Evolutionary conservation across 92 coral and sea anemone species (phyloP).

Genomic region (Actinostola sp.): DNA sequence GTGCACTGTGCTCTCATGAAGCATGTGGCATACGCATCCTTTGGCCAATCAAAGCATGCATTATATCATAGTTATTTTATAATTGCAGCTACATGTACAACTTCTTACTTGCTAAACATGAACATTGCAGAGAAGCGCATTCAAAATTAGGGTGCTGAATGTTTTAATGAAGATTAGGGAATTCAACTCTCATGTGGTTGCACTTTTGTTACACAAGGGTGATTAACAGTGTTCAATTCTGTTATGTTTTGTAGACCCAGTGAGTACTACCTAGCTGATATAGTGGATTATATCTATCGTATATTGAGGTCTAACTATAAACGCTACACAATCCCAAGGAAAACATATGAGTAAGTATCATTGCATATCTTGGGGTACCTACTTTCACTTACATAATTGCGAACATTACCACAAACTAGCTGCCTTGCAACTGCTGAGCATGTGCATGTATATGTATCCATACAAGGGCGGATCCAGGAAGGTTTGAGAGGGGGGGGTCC

Average conservation of each 20-base stretch:
- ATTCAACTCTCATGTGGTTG: background rate
- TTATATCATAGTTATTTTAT: no score
- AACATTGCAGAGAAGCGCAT: no score
- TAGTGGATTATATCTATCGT: slow-evolving; percentile 88
- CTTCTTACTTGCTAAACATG: no score
- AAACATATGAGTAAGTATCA: slow-evolving; percentile 87
- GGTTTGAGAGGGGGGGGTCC: no score
- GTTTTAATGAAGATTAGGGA: background rate
- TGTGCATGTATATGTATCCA: no score
- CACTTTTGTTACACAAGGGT: background rate
- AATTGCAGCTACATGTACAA: no score
- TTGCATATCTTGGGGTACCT: background rate
- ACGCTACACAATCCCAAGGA: slow-evolving; percentile 83
- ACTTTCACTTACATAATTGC: background rate
- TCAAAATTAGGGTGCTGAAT: no score
- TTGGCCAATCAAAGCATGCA: no score
- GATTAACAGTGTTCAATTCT: background rate
- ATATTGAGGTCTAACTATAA: slow-evolving; percentile 78
- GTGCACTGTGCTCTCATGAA: no score
- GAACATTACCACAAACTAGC: background rate
- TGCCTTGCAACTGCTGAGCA: no score
- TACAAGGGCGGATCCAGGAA: no score
- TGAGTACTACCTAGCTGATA: slow-evolving; percentile 85
- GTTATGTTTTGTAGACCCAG: slow-evolving; percentile 66
- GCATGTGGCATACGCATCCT: no score